Evolutionary conservation across 2,113 vertebrate species (phyloP).

Genomic region (Natator depressus): DNA sequence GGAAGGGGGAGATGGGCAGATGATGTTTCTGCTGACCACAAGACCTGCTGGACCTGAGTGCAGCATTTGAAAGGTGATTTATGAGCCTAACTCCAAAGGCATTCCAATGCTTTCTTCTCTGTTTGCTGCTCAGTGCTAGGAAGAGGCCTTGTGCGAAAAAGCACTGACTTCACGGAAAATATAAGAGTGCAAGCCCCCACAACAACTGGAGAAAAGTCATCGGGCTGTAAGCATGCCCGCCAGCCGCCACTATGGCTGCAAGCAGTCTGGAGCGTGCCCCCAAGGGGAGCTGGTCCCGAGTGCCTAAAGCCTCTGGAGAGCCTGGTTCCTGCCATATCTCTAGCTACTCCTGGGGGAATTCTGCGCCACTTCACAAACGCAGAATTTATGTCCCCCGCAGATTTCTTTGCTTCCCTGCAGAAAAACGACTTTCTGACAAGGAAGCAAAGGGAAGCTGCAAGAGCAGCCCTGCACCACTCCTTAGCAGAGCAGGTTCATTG

Average conservation of each 20-base stretch:
- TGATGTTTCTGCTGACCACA: background rate
- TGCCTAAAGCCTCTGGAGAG: accelerated
- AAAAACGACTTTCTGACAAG: too few species aligned
- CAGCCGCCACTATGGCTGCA: background rate
- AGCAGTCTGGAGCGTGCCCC: background rate
- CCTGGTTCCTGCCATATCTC: background rate
- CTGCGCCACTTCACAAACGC: too few species aligned
- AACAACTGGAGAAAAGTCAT: conserved; percentile 22
- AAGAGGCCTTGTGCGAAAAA: conserved; percentile 59
- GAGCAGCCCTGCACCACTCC: too few species aligned
- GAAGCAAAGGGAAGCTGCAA: too few species aligned
- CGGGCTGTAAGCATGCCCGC: background rate
- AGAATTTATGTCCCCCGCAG: too few species aligned
- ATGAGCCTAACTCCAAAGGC: conserved; percentile 48
- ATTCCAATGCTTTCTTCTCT: conserved; percentile 50
- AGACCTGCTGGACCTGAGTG: conserved; percentile 22
- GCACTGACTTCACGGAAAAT: conserved; percentile 33
- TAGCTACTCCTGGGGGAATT: background rate
- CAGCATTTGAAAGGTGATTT: conserved; percentile 64
- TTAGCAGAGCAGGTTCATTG: too few species aligned
- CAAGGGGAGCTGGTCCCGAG: too few species aligned
- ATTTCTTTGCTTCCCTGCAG: too few species aligned
- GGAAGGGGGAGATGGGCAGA: background rate
- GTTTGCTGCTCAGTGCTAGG: background rate
- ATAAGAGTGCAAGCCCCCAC: conserved; percentile 8